These are phyloP conservation scores for Sisyra terminalis DNA, from an alignment of 2,888 invertebrate species.

Conservation along the genomic window DNA sequence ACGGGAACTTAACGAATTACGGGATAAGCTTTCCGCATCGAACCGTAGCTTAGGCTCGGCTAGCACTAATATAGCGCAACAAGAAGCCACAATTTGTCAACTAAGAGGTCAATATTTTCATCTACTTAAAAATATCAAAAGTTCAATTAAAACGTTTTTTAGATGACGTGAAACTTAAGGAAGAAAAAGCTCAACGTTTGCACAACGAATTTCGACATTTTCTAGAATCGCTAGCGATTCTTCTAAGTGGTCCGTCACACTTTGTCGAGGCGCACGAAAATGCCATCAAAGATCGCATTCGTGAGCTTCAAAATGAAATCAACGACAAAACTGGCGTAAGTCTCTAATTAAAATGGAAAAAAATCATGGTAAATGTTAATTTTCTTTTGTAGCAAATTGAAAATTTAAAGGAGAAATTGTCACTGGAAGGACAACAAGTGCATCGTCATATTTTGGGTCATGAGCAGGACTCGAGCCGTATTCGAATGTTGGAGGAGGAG, in stretches of 20 bases:
- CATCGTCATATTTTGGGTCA: constrained; percentile 47
- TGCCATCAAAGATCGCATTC: constrained; percentile 60
- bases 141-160: constrained; percentile 45
- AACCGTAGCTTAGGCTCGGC: constrained; percentile 47
- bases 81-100: constrained; percentile 49
- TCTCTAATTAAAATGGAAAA: constrained; percentile 9
- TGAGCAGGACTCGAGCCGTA: constrained; percentile 43
- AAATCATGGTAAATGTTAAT: constrained; percentile 5
- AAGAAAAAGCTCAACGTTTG: constrained; percentile 48
- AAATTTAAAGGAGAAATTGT: constrained; percentile 57
- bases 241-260: constrained; percentile 50
- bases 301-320: constrained; percentile 59
- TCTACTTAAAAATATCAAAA: too few species aligned
- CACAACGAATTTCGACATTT: constrained; percentile 52
- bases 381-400: constrained; percentile 47
- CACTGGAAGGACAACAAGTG: constrained; percentile 52
- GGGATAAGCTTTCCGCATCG: constrained; percentile 47
- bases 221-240: constrained; percentile 52
- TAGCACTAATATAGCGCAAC: constrained; percentile 49
- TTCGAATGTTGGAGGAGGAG: constrained; percentile 59
- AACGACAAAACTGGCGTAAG: constrained; percentile 60
- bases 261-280: constrained; percentile 65
- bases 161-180: constrained; percentile 53
- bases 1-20: constrained; percentile 48
- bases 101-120: too few species aligned